Percentiles rank a stretch among this genome's conserved stretches.
phyloP scores from a whole-genome alignment of 2,888 invertebrate genomes.

The Cheilosia pagana region DNA sequence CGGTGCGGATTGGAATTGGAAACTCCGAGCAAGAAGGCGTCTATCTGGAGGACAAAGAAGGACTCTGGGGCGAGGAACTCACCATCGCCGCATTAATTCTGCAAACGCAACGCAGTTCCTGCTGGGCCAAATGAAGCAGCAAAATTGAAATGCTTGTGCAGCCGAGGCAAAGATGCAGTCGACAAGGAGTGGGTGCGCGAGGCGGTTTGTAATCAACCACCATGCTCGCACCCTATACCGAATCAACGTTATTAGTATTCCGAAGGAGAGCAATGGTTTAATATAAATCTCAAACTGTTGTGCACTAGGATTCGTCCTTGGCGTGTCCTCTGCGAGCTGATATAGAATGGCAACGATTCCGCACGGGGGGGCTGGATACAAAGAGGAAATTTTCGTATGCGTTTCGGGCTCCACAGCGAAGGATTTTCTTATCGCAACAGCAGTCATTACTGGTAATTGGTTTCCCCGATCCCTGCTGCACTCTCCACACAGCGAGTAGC shows the following conservation, averaged over 20 bases:
- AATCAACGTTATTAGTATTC: conserved; percentile 73
- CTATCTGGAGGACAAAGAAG: conserved; percentile 21
- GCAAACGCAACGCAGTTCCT: conserved; percentile 69
- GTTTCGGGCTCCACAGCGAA: conserved; percentile 63
- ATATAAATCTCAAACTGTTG: conserved; percentile 74
- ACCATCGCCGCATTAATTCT: conserved; percentile 63
- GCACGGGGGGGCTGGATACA: conserved; percentile 37
- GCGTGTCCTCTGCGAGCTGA: conserved; percentile 65
- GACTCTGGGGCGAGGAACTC: conserved; percentile 14
- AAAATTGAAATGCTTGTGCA: conserved; percentile 72
- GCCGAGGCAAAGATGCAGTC: conserved; percentile 56
- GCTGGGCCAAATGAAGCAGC: conserved; percentile 70
- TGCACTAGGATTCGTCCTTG: conserved; percentile 68
- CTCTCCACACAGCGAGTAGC: not conserved
- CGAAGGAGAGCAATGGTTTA: conserved; percentile 75
- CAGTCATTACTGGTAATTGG: conserved; percentile 82
- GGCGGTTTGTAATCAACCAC: conserved; percentile 54
- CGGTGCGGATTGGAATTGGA: conserved; percentile 64
- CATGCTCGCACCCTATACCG: conserved; percentile 18
- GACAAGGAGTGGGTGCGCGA: not conserved
- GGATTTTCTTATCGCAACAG: conserved; percentile 76
- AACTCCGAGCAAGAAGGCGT: conserved; percentile 9
- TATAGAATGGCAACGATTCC: conserved; percentile 25
- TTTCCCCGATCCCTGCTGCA: conserved; percentile 70
- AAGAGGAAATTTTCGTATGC: conserved; percentile 71